Evolutionary conservation across 2,888 invertebrate species (phyloP).

Genomic region (Acrobasis suavella): DNA sequence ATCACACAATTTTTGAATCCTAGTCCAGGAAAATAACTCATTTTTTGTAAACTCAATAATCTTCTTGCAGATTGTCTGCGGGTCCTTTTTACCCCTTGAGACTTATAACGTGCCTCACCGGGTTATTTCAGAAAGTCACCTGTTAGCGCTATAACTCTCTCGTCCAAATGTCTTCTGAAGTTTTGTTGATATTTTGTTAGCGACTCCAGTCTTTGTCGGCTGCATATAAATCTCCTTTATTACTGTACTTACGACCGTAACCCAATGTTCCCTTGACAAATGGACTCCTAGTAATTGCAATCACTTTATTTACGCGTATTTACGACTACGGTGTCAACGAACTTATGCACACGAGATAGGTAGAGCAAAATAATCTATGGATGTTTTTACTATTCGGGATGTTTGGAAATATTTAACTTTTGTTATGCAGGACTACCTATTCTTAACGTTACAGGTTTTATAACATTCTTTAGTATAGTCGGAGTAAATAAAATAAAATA

Average conservation of each 20-base stretch:
- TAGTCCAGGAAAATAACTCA: background rate
- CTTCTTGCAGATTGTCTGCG: background rate
- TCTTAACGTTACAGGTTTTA: too few species aligned
- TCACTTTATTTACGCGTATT: conserved; percentile 15
- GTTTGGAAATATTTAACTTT: too few species aligned
- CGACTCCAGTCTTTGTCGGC: conserved; percentile 13
- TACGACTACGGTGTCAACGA: background rate
- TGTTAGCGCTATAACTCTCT: conserved; percentile 18
- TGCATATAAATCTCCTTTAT: conserved; percentile 22
- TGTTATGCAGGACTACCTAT: too few species aligned
- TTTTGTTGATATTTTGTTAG: conserved; percentile 22
- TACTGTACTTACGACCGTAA: conserved; percentile 22
- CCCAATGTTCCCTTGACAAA: conserved; percentile 21
- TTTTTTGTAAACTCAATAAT: background rate
- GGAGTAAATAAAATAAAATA: too few species aligned
- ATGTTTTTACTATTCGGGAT: too few species aligned
- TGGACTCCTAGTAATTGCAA: conserved; percentile 19
- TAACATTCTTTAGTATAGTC: too few species aligned
- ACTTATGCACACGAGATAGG: background rate
- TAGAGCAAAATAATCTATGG: background rate
- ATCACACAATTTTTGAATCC: background rate
- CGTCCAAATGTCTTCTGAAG: conserved; percentile 16
- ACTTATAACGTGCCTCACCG: background rate
- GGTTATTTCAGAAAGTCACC: conserved; percentile 12
- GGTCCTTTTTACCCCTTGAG: background rate